Evolutionary conservation across 2,113 vertebrate species (phyloP), one percentile per base, ranked within the genome.

Genomic region (Halichoerus grypus): DNA sequence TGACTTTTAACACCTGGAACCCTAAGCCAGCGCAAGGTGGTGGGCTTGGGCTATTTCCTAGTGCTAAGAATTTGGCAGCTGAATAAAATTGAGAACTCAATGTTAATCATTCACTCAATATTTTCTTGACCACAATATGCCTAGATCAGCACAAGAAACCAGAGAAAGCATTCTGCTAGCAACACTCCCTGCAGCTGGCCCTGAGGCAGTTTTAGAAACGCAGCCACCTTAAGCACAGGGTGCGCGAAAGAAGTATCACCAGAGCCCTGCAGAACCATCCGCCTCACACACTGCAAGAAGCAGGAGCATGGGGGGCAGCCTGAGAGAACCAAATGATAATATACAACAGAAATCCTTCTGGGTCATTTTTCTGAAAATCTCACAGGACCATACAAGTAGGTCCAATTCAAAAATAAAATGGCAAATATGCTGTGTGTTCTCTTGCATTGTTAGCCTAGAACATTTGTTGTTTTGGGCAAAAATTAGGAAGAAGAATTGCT

Each of bases 121-220:
- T 97, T 95, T 94, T 59, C 92, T 71, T 89, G 59, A 95, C 91
- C 91, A 95, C 93, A 96, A 42, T 95, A 97, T 83, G 74, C 95
- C 77, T 81, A 92, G 67, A 95, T 95, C 93, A 96, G 95, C 91
- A 94, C 89, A 90, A 88, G 96, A 97, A 97, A 94, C 53, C 85
- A 93, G 61, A 65, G 42, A 82, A 85, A 87, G 87, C 31, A 61
- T 14, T 36, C 81, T 13, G 53, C 82, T 42, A 85, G 71, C 51
- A 88, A 33, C 16, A 88, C 36, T 88, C 77, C 57, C 51, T 84
- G 12, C 39, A 49, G 67, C 57, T 85, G 26, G 86, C 39, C 67
- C 61, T 26, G 51, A 86, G 72, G 79, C 72, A 74, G 91, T 93
- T 76, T 91, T 74, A 57, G 63, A 81, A 63, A 72, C 51, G 28